Conservation (phyloP, 2,797 vertebrate genomes). For the Perodicticus potto region DNA sequence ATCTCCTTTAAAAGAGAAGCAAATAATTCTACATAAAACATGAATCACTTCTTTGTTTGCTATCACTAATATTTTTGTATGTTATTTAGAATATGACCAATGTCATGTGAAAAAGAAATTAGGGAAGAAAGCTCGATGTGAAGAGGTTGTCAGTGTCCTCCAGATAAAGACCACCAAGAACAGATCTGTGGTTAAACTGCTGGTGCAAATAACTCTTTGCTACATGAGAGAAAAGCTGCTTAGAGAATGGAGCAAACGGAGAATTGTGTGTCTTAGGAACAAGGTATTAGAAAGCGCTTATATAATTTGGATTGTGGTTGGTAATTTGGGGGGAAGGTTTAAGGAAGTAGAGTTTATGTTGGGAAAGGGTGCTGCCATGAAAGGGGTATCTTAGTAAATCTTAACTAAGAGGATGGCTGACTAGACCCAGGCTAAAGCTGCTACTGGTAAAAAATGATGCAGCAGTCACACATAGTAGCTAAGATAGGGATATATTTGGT, state of each 20-base stretch:
- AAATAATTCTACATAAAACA: neutral
- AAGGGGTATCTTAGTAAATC: neutral
- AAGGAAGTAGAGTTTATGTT: neutral
- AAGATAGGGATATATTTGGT: neutral
- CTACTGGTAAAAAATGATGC: neutral
- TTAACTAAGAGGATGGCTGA: neutral
- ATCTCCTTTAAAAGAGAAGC: neutral
- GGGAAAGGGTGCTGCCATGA: neutral
- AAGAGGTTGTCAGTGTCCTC: neutral
- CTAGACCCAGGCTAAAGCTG: neutral
- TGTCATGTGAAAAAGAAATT: neutral
- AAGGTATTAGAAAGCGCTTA: neutral
- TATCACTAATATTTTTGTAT: neutral
- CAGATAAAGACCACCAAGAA: neutral
- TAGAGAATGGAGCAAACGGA: neutral
- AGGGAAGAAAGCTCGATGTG: neutral
- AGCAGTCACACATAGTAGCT: neutral
- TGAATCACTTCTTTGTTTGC: neutral
- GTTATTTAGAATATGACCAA: conserved; percentile 1
- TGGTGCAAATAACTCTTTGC: neutral
- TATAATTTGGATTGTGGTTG: neutral
- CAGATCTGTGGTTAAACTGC: neutral
- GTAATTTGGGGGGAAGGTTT: neutral
- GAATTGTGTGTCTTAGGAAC: neutral
- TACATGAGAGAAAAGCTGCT: neutral